These are phyloP conservation scores for Chelon labrosus DNA, from an alignment of 2,797 vertebrate genomes.

Conservation along the genomic window DNA sequence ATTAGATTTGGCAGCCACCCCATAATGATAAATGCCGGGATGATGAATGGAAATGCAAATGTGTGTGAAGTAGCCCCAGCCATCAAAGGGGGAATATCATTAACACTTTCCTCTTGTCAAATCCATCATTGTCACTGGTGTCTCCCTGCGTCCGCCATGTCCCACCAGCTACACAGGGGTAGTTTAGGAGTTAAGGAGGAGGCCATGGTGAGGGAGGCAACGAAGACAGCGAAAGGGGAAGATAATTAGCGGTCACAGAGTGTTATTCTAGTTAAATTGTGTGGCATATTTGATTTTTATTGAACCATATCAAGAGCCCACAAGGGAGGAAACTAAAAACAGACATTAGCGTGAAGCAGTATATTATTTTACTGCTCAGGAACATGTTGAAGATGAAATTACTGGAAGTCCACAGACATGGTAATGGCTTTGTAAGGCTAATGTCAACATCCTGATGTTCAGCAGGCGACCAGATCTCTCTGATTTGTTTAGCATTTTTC, in stretches of 20 bases:
- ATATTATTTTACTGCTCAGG: not conserved
- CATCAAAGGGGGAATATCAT: constrained; percentile 93
- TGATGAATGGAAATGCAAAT: constrained; percentile 99
- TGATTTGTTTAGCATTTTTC: not conserved
- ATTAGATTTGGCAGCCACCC: constrained; percentile 98
- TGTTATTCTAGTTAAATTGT: constrained; percentile 11
- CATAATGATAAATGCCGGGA: constrained; percentile 95
- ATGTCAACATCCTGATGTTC: not conserved
- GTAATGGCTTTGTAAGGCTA: not conserved
- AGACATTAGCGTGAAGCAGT: not conserved
- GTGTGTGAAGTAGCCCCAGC: constrained; percentile 92
- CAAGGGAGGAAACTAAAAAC: not conserved
- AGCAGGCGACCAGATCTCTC: not conserved
- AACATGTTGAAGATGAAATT: not conserved
- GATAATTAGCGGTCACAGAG: constrained; percentile 16
- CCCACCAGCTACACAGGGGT: constrained; percentile 79
- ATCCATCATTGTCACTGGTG: constrained; percentile 96
- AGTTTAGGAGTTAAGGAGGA: constrained; percentile 72
- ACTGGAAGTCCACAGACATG: not conserved
- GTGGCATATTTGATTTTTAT: constrained; percentile 24
- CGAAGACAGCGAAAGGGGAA: constrained; percentile 30
- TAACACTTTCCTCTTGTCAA: constrained; percentile 96
- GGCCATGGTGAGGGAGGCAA: constrained; percentile 34
- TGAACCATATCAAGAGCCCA: not conserved
- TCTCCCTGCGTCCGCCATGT: constrained; percentile 80